Percentiles rank a stretch among this genome's conserved stretches.
These are phyloP conservation scores for Lerista edwardsae DNA, from an alignment of 2,797 vertebrate species.

Conservation along the genomic window DNA sequence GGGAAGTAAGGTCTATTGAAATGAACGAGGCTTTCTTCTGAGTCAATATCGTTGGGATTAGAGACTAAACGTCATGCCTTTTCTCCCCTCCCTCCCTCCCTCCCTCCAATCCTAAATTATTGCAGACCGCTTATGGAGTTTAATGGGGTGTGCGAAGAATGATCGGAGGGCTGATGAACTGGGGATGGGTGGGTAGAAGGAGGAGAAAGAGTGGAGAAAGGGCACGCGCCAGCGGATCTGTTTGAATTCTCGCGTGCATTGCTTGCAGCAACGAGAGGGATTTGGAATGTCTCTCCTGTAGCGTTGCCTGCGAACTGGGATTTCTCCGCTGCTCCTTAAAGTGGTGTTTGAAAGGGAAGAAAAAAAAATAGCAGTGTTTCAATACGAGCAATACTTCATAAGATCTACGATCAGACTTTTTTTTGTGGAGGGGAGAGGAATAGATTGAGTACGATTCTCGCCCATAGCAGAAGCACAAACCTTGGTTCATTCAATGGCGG, in stretches of 20 bases:
- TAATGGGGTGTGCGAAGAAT: conserved; percentile 19
- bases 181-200: background rate
- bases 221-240: no score
- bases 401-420: background rate
- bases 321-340: no score
- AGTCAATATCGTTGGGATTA: background rate
- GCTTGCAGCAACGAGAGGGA: no score
- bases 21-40: background rate
- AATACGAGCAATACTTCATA: no score
- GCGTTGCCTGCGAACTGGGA: no score
- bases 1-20: background rate
- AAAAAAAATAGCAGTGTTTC: no score
- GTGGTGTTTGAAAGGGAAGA: background rate
- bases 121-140: background rate
- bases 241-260: background rate
- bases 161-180: background rate
- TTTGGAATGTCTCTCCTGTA: background rate
- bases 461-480: background rate
- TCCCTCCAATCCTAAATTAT: no score
- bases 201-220: background rate
- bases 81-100: no score
- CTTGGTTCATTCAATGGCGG: background rate
- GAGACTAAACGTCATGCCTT: no score
- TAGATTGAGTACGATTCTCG: no score
- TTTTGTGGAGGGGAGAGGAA: background rate